A percentile compares a stretch with the other conserved stretches of the same genome.
Conservation (phyloP, 2,113 vertebrate species). For the Craseonycteris thonglongyai region DNA sequence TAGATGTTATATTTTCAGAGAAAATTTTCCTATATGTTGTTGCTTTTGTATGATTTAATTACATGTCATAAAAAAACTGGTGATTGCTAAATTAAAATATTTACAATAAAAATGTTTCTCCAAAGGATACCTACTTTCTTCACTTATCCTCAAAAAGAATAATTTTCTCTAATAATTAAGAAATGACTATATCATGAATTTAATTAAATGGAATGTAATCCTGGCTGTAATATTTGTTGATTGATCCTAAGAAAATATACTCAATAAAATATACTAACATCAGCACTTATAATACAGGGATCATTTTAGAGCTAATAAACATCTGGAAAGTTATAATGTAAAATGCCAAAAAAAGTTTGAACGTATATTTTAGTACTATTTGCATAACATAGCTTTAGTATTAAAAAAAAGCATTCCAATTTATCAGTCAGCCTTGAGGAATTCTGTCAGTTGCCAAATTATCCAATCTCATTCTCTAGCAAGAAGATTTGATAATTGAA, state of each 20-base stretch:
- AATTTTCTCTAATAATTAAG: not conserved
- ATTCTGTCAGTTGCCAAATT: not conserved
- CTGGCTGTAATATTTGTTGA: not conserved
- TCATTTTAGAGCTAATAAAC: not conserved
- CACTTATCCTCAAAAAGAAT: not conserved
- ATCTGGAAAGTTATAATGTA: not conserved
- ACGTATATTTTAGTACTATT: not conserved
- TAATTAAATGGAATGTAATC: not conserved
- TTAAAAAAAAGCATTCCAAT: not conserved
- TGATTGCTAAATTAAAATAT: not conserved
- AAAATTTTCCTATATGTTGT: not conserved
- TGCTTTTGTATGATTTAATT: constrained; percentile 2
- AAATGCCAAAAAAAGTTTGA: not conserved
- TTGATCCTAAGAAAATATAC: not conserved
- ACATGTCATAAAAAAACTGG: not conserved
- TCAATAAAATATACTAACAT: not conserved
- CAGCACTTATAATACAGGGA: not conserved
- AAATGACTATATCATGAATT: not conserved
- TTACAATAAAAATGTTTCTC: not conserved
- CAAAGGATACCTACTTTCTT: not conserved
- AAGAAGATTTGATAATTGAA: not conserved
- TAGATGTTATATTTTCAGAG: not conserved
- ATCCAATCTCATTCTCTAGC: not conserved
- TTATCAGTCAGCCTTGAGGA: not conserved
- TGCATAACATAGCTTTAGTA: not conserved